A percentile compares a stretch with the other conserved stretches of the same genome.
Conservation (phyloP, 2,888 invertebrate genomes). For the Pterostichus niger region DNA sequence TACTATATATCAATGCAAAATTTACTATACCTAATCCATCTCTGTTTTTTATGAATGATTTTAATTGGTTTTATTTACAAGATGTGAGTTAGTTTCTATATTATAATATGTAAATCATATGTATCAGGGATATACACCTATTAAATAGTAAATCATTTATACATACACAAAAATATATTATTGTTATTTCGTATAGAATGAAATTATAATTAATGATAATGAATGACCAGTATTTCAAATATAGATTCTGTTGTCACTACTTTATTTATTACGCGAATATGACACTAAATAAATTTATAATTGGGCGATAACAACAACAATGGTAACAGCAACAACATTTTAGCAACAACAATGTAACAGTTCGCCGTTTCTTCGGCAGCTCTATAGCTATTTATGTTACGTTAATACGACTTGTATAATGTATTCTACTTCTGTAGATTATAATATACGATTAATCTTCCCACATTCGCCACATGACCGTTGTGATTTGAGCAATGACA, state of each 20-base stretch:
- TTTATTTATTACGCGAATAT: conserved; percentile 38
- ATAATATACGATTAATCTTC: conserved; percentile 43
- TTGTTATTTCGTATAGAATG: conserved; percentile 49
- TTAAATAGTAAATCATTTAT: conserved; percentile 55
- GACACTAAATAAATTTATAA: conserved; percentile 63
- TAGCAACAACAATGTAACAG: conserved; percentile 75
- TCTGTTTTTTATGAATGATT: conserved; percentile 56
- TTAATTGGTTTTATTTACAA: conserved; percentile 65
- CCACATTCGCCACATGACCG: conserved; percentile 32
- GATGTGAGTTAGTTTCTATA: conserved; percentile 56
- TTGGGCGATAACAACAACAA: conserved; percentile 75
- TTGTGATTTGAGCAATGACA: conserved; percentile 14
- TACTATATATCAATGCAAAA: neutral
- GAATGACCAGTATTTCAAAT: conserved; percentile 38
- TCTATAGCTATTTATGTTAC: conserved; percentile 60
- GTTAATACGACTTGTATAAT: conserved; percentile 50
- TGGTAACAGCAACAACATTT: conserved; percentile 76
- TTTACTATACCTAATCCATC: conserved; percentile 59
- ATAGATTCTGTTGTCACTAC: conserved; percentile 60
- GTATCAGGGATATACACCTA: conserved; percentile 56
- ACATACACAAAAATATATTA: conserved; percentile 61
- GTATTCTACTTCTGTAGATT: conserved; percentile 42
- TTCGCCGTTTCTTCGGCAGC: conserved; percentile 60
- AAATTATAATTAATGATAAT: conserved; percentile 29
- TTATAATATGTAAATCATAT: conserved; percentile 59